A percentile compares a stretch with the other conserved stretches of the same genome.
These are phyloP conservation scores for Anniella stebbinsi DNA, from an alignment of 2,797 vertebrate species.

Conservation along the genomic window DNA sequence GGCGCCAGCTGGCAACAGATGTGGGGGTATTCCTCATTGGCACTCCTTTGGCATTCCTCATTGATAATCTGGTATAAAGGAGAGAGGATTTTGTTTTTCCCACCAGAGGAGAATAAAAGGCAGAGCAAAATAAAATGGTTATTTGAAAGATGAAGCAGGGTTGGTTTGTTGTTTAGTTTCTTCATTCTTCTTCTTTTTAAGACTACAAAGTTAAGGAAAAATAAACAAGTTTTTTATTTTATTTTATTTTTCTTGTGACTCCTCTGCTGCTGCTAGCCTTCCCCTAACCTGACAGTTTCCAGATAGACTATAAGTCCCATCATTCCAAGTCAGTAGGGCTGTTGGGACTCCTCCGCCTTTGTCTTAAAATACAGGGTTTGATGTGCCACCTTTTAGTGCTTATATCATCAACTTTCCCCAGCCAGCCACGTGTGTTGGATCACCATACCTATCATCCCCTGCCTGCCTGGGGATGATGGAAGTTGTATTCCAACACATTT, in stretches of 20 bases:
- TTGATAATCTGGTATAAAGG: conserved; percentile 30
- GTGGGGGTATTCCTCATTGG: conserved; percentile 33
- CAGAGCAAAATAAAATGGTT: conserved; percentile 49
- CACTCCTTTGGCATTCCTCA: conserved; percentile 40
- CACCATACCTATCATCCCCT: no score
- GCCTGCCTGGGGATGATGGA: no score
- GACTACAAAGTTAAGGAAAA: conserved; percentile 53
- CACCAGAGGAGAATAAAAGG: conserved; percentile 48
- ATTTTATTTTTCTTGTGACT: neutral
- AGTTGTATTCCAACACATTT: no score
- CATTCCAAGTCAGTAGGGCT: no score
- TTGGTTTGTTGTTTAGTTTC: neutral
- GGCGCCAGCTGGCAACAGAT: conserved; percentile 57
- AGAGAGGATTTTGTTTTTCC: conserved; percentile 31
- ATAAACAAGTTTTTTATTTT: conserved; percentile 56
- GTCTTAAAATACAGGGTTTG: conserved; percentile 1
- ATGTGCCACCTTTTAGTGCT: neutral
- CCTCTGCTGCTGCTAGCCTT: neutral
- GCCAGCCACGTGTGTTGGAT: no score
- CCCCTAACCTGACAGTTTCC: no score
- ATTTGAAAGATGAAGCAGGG: conserved; percentile 34
- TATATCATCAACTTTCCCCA: no score
- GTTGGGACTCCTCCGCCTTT: neutral
- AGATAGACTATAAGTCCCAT: no score
- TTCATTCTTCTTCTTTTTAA: neutral